Conservation (phyloP, 2,888 invertebrate genomes). For the Disparrhopalites patrizii region DNA sequence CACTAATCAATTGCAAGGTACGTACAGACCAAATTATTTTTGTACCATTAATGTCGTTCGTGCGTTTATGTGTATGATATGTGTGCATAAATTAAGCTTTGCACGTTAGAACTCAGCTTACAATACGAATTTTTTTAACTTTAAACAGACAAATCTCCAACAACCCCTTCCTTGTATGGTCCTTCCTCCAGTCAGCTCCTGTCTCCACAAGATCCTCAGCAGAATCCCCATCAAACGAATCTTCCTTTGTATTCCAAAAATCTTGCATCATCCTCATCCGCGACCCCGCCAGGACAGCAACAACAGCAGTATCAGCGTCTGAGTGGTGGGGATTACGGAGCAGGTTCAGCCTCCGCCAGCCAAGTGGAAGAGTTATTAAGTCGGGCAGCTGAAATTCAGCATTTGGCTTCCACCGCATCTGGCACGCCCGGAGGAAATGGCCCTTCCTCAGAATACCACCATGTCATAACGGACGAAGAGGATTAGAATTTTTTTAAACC, state of each 20-base stretch:
- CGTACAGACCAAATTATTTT: not conserved
- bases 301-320: not conserved
- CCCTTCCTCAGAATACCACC: not conserved
- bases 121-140: not conserved
- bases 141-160: not conserved
- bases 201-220: constrained; percentile 1
- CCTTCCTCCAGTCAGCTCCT: not conserved
- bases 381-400: constrained; percentile 13
- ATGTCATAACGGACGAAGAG: constrained; percentile 13
- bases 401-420: not conserved
- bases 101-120: not conserved
- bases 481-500: constrained; percentile 9
- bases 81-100: not conserved
- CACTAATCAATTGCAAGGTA: constrained; percentile 11
- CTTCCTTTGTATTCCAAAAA: not conserved
- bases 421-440: not conserved
- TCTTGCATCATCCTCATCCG: not conserved
- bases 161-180: not conserved
- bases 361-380: constrained; percentile 16
- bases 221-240: not conserved
- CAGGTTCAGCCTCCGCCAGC: not conserved
- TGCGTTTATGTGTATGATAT: not conserved
- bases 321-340: too few species aligned
- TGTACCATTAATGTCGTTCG: not conserved
- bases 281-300: not conserved